phyloP scores from a whole-genome alignment of 2,888 invertebrate genomes.

The Brenthis ino region DNA sequence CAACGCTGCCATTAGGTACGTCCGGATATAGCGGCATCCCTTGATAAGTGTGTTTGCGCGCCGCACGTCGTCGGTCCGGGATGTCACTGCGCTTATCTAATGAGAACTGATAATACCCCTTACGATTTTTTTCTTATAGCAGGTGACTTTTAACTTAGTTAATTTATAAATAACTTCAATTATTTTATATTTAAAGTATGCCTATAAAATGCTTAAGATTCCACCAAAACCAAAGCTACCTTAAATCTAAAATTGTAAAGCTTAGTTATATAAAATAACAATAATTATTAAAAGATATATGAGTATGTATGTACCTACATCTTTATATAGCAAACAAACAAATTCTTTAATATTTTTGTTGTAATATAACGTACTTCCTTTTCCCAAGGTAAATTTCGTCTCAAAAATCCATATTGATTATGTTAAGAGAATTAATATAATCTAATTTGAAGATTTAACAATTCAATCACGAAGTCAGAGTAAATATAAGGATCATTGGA shows the following conservation, averaged over 20 bases:
- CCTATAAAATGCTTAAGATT: too few species aligned
- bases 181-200: not conserved
- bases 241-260: too few species aligned
- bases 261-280: too few species aligned
- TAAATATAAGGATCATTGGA: conserved; percentile 58
- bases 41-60: conserved; percentile 50
- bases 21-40: conserved; percentile 32
- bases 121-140: conserved; percentile 39
- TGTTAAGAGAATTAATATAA: conserved; percentile 51
- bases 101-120: conserved; percentile 50
- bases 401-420: conserved; percentile 25
- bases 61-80: conserved; percentile 46
- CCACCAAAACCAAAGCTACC: too few species aligned
- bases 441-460: conserved; percentile 58
- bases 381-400: not conserved
- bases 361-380: not conserved
- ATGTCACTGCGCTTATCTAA: conserved; percentile 51
- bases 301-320: too few species aligned
- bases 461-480: conserved; percentile 66
- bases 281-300: too few species aligned
- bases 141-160: conserved; percentile 36
- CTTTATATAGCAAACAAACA: too few species aligned
- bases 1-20: conserved; percentile 18
- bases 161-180: conserved; percentile 6
- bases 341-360: too few species aligned